phyloP scores from a whole-genome alignment of 2,797 vertebrate species.

The Crocodylus rhombifer region DNA sequence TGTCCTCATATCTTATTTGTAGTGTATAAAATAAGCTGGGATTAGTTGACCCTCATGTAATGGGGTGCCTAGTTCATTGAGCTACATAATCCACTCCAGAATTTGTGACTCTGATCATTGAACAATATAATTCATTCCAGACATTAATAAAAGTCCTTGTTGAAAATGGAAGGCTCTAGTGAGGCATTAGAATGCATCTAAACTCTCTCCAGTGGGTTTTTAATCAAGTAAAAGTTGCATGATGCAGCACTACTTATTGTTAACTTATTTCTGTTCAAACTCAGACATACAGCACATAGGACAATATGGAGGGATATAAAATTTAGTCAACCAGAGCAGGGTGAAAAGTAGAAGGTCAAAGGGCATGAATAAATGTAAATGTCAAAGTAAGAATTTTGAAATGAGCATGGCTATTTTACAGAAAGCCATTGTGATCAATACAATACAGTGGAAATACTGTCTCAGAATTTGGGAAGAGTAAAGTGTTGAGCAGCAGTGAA shows the following conservation, averaged over 20 bases:
- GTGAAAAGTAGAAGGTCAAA: conserved; percentile 59
- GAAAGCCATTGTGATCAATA: conserved; percentile 55
- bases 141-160: conserved; percentile 58
- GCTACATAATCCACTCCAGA: conserved; percentile 66
- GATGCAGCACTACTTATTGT: conserved; percentile 52
- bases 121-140: conserved; percentile 64
- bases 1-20: conserved; percentile 46
- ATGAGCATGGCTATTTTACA: conserved; percentile 57
- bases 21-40: conserved; percentile 36
- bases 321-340: conserved; percentile 34
- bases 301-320: conserved; percentile 61
- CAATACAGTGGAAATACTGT: conserved; percentile 47
- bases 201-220: conserved; percentile 58
- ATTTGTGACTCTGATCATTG: conserved; percentile 58
- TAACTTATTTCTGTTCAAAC: conserved; percentile 52
- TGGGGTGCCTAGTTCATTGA: conserved; percentile 55
- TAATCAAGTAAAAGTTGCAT: conserved; percentile 69
- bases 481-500: conserved; percentile 53
- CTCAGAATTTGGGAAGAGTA: conserved; percentile 64
- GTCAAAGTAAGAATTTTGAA: conserved; percentile 56
- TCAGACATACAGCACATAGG: conserved; percentile 57
- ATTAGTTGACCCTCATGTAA: background rate
- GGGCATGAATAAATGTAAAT: conserved; percentile 66
- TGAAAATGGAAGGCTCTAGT: background rate
- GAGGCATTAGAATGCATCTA: conserved; percentile 53